A percentile compares a stretch with the other conserved stretches of the same genome.
Evolutionary conservation across 2,113 vertebrate genomes (phyloP).

Genomic region (Noturus placidus): DNA sequence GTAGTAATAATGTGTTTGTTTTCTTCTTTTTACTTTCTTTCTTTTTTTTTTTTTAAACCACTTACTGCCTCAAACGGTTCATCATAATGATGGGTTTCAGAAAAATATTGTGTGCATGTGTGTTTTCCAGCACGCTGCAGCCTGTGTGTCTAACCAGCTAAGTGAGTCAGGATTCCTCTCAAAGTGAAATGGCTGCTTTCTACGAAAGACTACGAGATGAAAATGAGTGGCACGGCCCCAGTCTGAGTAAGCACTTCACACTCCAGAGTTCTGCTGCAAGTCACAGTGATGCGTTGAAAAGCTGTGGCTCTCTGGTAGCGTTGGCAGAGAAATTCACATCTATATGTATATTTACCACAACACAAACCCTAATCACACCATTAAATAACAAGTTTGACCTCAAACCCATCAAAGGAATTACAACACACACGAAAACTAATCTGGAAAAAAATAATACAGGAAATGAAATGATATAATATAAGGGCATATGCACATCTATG

Average conservation of each 20-base stretch:
- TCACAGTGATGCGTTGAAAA: background rate
- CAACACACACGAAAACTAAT: background rate
- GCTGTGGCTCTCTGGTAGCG: background rate
- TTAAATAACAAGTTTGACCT: background rate
- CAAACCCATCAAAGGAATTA: background rate
- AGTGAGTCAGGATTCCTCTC: conserved; percentile 17
- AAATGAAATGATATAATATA: too few species aligned
- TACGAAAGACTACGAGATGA: background rate
- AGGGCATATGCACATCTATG: too few species aligned
- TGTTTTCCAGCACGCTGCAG: background rate
- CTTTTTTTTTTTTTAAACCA: background rate
- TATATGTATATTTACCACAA: background rate
- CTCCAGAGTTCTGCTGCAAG: background rate
- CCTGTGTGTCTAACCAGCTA: background rate
- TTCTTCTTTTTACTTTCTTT: background rate
- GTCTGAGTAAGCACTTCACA: background rate
- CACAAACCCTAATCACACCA: background rate
- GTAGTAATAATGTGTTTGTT: background rate
- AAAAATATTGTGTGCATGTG: background rate
- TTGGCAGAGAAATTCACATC: background rate
- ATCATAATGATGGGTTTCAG: background rate
- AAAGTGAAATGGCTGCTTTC: background rate
- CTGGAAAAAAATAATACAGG: too few species aligned
- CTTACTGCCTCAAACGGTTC: background rate
- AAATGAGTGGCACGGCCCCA: background rate